Conservation (phyloP, 2,797 vertebrate species). For the Cirrhinus molitorella region DNA sequence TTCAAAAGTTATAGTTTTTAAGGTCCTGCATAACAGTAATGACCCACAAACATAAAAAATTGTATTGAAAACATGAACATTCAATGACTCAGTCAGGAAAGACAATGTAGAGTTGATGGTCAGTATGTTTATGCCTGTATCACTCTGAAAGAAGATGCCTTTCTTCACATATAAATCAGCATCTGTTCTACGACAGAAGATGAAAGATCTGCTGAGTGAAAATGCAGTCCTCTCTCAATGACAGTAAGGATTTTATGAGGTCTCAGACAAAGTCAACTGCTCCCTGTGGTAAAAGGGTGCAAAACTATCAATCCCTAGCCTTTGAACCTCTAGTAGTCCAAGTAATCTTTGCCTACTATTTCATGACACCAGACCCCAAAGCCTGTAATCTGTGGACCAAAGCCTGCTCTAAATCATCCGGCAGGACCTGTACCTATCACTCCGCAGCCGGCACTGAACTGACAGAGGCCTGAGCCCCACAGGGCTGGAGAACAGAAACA, state of each 20-base stretch:
- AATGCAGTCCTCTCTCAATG: slow-evolving; percentile 37
- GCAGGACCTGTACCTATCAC: slow-evolving; percentile 61
- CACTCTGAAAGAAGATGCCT: slow-evolving; percentile 38
- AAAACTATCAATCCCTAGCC: slow-evolving; percentile 68
- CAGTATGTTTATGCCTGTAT: no score
- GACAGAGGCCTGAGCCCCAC: slow-evolving; percentile 55
- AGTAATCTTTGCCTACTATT: slow-evolving; percentile 61
- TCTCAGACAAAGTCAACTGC: slow-evolving; percentile 57
- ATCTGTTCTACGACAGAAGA: slow-evolving; percentile 24
- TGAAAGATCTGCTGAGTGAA: slow-evolving; percentile 46
- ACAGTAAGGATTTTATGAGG: slow-evolving; percentile 51
- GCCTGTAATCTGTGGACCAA: slow-evolving; percentile 64
- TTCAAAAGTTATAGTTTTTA: background rate
- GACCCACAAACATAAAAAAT: slow-evolving; percentile 2
- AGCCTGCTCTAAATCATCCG: slow-evolving; percentile 63
- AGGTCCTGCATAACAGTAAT: background rate
- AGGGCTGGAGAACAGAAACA: slow-evolving; percentile 53
- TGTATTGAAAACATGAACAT: background rate
- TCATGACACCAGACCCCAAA: slow-evolving; percentile 71
- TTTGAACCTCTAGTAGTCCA: slow-evolving; percentile 62
- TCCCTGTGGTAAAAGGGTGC: slow-evolving; percentile 59
- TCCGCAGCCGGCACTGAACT: slow-evolving; percentile 62
- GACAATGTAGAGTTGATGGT: background rate
- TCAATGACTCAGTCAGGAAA: slow-evolving; percentile 8
- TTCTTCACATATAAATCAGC: slow-evolving; percentile 38